A percentile compares a stretch with the other conserved stretches of the same genome.
phyloP scores from a whole-genome alignment of 2,888 invertebrate species.

The Adelphocoris suturalis region DNA sequence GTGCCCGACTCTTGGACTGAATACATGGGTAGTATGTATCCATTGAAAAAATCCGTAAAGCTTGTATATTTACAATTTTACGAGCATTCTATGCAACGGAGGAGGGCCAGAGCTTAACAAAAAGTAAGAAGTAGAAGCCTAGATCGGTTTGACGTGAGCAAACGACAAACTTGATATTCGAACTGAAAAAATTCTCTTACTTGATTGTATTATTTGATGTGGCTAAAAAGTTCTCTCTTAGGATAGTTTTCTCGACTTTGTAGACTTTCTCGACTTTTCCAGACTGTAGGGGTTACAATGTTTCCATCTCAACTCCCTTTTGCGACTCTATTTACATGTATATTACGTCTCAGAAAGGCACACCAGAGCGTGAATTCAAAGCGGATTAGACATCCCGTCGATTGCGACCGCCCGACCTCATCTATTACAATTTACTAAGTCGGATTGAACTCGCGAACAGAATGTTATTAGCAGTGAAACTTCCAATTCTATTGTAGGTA shows the following conservation, averaged over 20 bases:
- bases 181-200: too few relatives aligned
- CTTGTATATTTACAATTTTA: too few relatives aligned
- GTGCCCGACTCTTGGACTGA: too few relatives aligned
- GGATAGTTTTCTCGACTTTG: background rate
- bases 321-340: slow-evolving; percentile 13
- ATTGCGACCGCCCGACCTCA: background rate
- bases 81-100: too few relatives aligned
- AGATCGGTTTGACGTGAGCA: too few relatives aligned
- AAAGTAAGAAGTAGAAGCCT: too few relatives aligned
- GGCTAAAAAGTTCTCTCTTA: background rate
- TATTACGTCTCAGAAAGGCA: slow-evolving; percentile 1
- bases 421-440: background rate
- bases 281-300: background rate
- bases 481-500: background rate
- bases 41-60: too few relatives aligned
- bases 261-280: too few relatives aligned
- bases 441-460: background rate
- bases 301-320: background rate
- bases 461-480: background rate
- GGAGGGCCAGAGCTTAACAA: too few relatives aligned
- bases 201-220: background rate
- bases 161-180: too few relatives aligned
- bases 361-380: slow-evolving; percentile 7
- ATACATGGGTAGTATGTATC: too few relatives aligned
- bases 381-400: background rate